Conservation (phyloP, 2,113 vertebrate genomes). For the Onychorhynchus coronatus region DNA sequence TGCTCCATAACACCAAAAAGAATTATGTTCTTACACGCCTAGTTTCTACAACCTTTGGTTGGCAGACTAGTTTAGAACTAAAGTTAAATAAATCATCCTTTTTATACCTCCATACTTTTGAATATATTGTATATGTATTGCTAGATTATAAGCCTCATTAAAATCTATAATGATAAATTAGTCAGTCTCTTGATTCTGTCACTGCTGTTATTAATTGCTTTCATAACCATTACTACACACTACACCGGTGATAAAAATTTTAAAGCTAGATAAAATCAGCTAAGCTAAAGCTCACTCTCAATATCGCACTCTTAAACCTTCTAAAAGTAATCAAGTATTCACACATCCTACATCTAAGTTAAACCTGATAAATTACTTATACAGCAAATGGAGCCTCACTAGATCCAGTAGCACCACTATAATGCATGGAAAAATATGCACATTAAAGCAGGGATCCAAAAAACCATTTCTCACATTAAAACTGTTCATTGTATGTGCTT, state of each 20-base stretch:
- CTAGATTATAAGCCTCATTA: conserved; percentile 66
- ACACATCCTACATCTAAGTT: not conserved
- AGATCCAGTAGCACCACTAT: not conserved
- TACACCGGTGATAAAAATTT: conserved; percentile 47
- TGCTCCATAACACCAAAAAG: not conserved
- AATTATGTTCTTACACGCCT: not conserved
- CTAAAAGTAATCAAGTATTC: conserved; percentile 22
- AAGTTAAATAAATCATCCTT: conserved; percentile 59
- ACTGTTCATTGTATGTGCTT: not conserved
- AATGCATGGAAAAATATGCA: not conserved
- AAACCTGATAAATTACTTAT: conserved; percentile 34
- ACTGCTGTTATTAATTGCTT: conserved; percentile 65
- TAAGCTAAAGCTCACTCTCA: conserved; percentile 11
- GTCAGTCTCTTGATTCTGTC: conserved; percentile 57
- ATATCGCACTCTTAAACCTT: not conserved
- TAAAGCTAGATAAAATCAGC: conserved; percentile 61
- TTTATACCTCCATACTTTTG: conserved; percentile 24
- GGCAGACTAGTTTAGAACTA: conserved; percentile 3
- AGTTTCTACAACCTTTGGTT: not conserved
- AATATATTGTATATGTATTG: conserved; percentile 63
- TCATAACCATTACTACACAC: conserved; percentile 53
- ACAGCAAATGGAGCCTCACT: not conserved
- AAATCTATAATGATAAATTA: conserved; percentile 69
- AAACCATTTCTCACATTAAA: not conserved
- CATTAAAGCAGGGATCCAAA: not conserved